These are phyloP conservation scores for Xyrichtys novacula DNA, from an alignment of 2,797 vertebrate species.

Conservation along the genomic window DNA sequence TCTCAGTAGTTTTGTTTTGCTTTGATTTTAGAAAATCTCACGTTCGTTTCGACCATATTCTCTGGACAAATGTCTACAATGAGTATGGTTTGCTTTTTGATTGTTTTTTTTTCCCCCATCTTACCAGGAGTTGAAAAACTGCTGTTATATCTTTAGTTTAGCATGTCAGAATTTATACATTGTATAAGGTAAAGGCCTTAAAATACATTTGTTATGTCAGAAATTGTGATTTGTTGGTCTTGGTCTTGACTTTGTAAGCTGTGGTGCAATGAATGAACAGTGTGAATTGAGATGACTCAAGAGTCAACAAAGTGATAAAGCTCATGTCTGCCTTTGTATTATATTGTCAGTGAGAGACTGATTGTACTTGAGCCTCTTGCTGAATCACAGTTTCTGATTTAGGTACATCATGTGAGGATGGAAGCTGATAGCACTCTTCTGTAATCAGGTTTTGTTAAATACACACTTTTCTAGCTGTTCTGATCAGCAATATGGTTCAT, in stretches of 20 bases:
- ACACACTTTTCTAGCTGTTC: constrained; percentile 29
- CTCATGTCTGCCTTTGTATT: constrained; percentile 50
- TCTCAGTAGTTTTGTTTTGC: constrained; percentile 78
- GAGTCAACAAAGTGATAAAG: too few species aligned
- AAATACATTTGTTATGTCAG: constrained; percentile 85
- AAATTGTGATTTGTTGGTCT: constrained; percentile 79
- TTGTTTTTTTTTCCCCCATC: constrained; percentile 86
- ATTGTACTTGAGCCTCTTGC: constrained; percentile 44
- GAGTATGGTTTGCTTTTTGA: constrained; percentile 56
- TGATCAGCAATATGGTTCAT: too few species aligned
- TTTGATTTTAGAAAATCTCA: constrained; percentile 81
- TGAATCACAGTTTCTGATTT: constrained; percentile 34
- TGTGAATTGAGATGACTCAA: constrained; percentile 31
- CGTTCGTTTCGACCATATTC: constrained; percentile 89
- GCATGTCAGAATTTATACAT: constrained; percentile 98
- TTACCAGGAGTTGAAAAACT: constrained; percentile 81
- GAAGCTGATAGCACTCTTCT: constrained; percentile 15
- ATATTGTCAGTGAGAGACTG: constrained; percentile 35
- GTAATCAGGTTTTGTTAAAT: constrained; percentile 44
- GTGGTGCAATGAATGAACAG: constrained; percentile 54
- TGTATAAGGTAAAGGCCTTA: constrained; percentile 90
- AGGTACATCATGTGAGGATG: constrained; percentile 17
- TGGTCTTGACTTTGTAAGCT: constrained; percentile 65
- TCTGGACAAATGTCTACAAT: constrained; percentile 84
- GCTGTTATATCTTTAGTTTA: constrained; percentile 89